Base-by-base conservation (phyloP, 2,888 invertebrate genomes). In the Apotomis capreana region DNA sequence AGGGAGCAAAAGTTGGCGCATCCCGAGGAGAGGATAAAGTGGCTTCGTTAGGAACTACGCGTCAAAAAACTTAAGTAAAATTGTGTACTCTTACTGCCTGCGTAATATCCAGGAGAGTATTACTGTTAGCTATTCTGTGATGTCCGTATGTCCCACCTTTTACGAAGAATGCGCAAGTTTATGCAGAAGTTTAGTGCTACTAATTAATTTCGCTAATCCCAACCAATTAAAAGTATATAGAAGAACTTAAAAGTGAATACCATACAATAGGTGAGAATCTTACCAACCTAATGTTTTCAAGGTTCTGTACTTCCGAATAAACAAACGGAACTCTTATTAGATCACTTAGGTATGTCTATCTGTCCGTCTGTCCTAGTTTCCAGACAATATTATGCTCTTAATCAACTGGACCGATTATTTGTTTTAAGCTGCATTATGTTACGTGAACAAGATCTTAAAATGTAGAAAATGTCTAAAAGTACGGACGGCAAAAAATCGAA, bases 11-110 rank as follows among this genome's bases (percentile, higher is more conserved):
- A 71, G 68, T 62, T 60, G 60, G 67, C 61, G 62, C 52, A 67
- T 62, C 68, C 58, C 36, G 62, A 71, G 58, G n/a, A 55, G 46
- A 63, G 62, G 68, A 68, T 68, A 63, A 68, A 72, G 63, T 58
- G 15, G 68, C 68, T 68, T 68, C 72, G 68, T 72, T 72, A 62
- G 44, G 62, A 51, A 57, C 51, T 67, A 37, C 52, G 68, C 58
- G 72, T 62, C 58, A 68, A 68, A 67, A 63, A 68, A 68, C 62
- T 68, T 68, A 65, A 68, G 62, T 57, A 62, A 71, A 71, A 68
- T 62, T 62, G 40, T 57, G 68, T 67, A 71, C 67, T 71, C 71
- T 26, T n/a, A 44, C 58, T 62, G 71, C 68, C 57, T 68, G 58
- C 67, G 57, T 71, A 71, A 62, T 71, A 68, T 71, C 62, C 68